Conservation (phyloP, 2,888 invertebrate species). For the Sinhomidia bicolor region DNA sequence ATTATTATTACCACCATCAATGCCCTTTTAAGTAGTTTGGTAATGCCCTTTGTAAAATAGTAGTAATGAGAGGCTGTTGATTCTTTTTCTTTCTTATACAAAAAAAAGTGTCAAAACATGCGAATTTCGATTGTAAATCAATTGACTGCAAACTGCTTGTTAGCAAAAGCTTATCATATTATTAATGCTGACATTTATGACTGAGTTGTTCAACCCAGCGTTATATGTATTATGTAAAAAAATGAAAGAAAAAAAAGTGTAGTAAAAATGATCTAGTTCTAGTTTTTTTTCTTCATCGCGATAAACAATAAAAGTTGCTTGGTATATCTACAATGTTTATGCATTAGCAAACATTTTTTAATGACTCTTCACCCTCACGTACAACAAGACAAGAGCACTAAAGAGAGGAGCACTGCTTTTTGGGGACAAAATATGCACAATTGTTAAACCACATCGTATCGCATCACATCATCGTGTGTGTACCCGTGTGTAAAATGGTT, state of each 20-base stretch:
- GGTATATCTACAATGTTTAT: background rate
- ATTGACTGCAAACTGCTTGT: slow-evolving; percentile 28
- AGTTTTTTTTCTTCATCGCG: background rate
- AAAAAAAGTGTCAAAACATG: slow-evolving; percentile 21
- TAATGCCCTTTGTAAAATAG: background rate
- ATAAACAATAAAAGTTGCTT: background rate
- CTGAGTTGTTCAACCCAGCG: background rate
- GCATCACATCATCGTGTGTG: too few species aligned
- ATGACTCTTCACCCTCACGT: too few species aligned
- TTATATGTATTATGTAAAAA: too few species aligned
- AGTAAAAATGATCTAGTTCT: slow-evolving; percentile 1
- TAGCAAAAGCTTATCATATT: slow-evolving; percentile 33
- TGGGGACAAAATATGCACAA: background rate
- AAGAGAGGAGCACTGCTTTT: too few species aligned
- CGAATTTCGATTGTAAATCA: slow-evolving; percentile 37
- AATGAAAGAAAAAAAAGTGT: background rate
- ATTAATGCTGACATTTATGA: slow-evolving; percentile 52
- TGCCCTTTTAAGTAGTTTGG: background rate
- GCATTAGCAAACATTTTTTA: too few species aligned
- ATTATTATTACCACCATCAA: background rate
- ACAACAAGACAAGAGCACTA: too few species aligned
- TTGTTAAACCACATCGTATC: too few species aligned
- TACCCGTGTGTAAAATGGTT: too few species aligned
- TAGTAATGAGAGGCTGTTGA: slow-evolving; percentile 1
- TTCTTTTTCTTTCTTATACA: too few species aligned